These are phyloP conservation scores for Pachyuromys duprasi DNA, from an alignment of 2,797 vertebrate species.

Conservation along the genomic window DNA sequence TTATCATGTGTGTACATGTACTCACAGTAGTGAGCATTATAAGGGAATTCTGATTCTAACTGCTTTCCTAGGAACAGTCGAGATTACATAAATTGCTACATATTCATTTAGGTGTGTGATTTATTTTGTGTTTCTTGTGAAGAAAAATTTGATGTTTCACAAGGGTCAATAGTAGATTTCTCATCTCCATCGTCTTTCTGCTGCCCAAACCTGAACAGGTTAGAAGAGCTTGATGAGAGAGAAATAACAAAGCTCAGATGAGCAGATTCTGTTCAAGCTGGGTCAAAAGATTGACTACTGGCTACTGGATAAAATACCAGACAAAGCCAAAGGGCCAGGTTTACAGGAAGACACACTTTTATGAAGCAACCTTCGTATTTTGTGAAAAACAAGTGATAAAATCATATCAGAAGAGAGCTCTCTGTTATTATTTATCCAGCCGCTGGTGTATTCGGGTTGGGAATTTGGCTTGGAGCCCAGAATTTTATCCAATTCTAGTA, in stretches of 20 bases:
- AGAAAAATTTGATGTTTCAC: constrained; percentile 24
- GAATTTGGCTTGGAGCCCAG: constrained; percentile 19
- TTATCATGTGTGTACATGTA: not conserved
- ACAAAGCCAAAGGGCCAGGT: not conserved
- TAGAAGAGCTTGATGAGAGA: not conserved
- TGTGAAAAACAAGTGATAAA: constrained; percentile 10
- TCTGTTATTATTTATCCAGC: constrained; percentile 60
- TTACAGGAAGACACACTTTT: constrained; percentile 28
- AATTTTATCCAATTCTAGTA: constrained; percentile 59
- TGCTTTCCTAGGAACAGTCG: not conserved
- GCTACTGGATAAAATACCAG: not conserved
- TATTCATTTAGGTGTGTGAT: not conserved
- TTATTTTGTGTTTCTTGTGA: not conserved
- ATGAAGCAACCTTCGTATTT: constrained; percentile 41
- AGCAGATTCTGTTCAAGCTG: not conserved
- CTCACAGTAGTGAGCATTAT: not conserved
- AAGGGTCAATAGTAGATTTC: not conserved
- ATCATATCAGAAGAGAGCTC: constrained; percentile 20
- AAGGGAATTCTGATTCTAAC: not conserved
- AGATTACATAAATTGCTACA: not conserved
- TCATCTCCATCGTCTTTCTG: not conserved
- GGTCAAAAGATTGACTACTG: not conserved
- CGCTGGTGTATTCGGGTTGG: constrained; percentile 2
- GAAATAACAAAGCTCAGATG: not conserved
- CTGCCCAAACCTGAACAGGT: not conserved